Percentiles rank a stretch among this genome's conserved stretches.
Conservation (phyloP, 1,140 invertebrate genomes). For the Cydia fagiglandana region DNA sequence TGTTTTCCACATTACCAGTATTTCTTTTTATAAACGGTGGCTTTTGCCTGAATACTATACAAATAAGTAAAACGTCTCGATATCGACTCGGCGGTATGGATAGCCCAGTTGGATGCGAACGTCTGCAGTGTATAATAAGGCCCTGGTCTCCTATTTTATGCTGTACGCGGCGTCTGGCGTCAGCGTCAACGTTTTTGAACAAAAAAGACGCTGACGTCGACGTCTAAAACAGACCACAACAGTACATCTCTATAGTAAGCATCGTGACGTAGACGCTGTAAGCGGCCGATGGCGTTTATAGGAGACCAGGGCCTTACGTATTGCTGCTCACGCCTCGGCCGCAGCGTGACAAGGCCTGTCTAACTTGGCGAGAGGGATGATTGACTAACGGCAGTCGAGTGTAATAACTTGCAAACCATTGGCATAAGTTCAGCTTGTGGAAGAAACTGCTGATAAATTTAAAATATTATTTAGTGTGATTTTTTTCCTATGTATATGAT, state of each 20-base stretch:
- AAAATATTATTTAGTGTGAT: slow-evolving; percentile 6
- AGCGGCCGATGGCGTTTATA: no score
- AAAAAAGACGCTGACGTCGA: no score
- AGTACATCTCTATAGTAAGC: no score
- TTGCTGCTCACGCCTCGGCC: slow-evolving; percentile 44
- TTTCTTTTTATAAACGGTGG: neutral
- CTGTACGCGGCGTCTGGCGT: no score
- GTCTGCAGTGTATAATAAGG: slow-evolving; percentile 37
- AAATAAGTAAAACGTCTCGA: neutral
- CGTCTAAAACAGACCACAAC: no score
- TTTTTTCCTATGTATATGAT: no score
- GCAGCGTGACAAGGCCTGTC: slow-evolving; percentile 45
- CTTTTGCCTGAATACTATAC: neutral
- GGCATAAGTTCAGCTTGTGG: slow-evolving; percentile 30
- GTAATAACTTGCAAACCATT: slow-evolving; percentile 33
- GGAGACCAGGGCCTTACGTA: no score
- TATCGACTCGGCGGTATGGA: neutral
- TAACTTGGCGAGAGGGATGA: slow-evolving; percentile 39
- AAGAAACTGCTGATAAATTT: slow-evolving; percentile 36
- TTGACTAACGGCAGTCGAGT: slow-evolving; percentile 45
- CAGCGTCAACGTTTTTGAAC: no score
- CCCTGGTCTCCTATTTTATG: no score
- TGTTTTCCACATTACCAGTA: neutral
- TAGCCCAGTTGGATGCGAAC: slow-evolving; percentile 2
- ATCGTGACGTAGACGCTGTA: no score